Evolutionary conservation across 1,140 invertebrate species (phyloP), one percentile per base, ranked within the genome.

Genomic region (Dreissena polymorpha): DNA sequence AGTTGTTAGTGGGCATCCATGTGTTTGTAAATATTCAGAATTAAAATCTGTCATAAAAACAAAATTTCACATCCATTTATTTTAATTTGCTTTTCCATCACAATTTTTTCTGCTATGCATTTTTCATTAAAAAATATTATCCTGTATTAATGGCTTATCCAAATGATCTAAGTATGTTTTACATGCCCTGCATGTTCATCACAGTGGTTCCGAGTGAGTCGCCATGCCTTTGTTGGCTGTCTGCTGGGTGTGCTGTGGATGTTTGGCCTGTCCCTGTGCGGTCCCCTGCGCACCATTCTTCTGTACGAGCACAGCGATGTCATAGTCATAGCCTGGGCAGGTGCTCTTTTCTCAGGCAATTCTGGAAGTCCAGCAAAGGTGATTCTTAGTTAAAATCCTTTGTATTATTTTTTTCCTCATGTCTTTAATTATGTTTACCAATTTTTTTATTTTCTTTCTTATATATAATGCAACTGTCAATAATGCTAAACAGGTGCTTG

Each of bases 271-370:
- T 94, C 93, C 1, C 88, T 93, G 55, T 94, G 93, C 89, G 93
- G 93, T 10, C 93, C 93, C 10, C 83, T 94, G 12, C 91, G 93
- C 71, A 93, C 93, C 16, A 91, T 94, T 25, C 86, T 94, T 5
- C 86, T 94, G 39, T 94, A 93, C 90, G 94, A 94, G 86, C 93
- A 94, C 68, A 93, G 91, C 88, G 92, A 94, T 71, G 63, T 93
- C 14, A 91, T 94, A 7, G 86, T 94, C n/a, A 87, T 94, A 55
- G 91, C 93, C 49, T 93, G 92, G 55, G 91, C 91, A n/a, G 90
- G 89, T 88, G 92, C 93, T 39, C 81, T 94, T 8, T 92, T 93
- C 65, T 90, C 89, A 23, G 89, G 87, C 55, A 90, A 83, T 74
- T 90, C 91, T 49, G 89, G 90, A 10, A 88, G 90, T 18, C 91